phyloP scores from a whole-genome alignment of 2,113 vertebrate genomes.

The Chunga burmeisteri region DNA sequence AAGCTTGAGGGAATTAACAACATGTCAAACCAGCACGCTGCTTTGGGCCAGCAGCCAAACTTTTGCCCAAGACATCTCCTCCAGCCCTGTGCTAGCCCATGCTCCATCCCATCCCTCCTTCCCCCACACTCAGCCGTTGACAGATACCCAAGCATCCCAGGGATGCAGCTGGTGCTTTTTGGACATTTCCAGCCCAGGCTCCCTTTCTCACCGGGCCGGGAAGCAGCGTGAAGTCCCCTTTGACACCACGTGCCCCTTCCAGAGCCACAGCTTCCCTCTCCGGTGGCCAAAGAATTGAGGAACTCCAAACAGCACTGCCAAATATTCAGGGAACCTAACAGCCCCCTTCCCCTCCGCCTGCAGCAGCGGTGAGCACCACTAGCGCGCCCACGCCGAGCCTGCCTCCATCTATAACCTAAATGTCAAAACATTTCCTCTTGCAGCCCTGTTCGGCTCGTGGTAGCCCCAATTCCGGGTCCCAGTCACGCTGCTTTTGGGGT shows the following conservation, averaged over 20 bases:
- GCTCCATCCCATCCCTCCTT: neutral
- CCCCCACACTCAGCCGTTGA: accelerated
- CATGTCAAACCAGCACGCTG: neutral
- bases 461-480: neutral
- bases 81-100: neutral
- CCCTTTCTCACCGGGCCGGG: constrained; percentile 14
- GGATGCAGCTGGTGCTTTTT: neutral
- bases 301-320: constrained; percentile 48
- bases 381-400: neutral
- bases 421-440: constrained; percentile 66
- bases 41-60: neutral
- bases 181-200: neutral
- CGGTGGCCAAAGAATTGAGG: constrained; percentile 54
- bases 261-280: constrained; percentile 69
- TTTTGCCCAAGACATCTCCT: neutral
- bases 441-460: neutral
- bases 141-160: neutral
- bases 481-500: constrained; percentile 3
- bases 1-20: neutral
- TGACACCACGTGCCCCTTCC: constrained; percentile 50
- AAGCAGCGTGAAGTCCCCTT: constrained; percentile 60
- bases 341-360: constrained; percentile 46
- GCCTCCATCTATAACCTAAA: constrained; percentile 63
- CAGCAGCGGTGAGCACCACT: neutral
- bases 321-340: constrained; percentile 64